Evolutionary conservation across 1,140 invertebrate genomes (phyloP), one percentile per base, ranked within the genome.

Genomic region (Leptonema lineaticorne): DNA sequence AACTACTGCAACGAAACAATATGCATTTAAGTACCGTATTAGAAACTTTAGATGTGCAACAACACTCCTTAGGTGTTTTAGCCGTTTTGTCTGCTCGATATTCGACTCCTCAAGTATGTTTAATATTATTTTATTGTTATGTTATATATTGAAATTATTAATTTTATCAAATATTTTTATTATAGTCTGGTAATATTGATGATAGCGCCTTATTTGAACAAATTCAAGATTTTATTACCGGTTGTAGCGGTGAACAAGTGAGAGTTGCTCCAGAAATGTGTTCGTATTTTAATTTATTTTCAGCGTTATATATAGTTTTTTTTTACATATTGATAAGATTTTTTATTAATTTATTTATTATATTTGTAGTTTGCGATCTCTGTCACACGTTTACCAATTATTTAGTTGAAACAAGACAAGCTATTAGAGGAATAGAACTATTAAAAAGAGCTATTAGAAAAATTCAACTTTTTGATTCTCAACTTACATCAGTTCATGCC

Each of bases 401-500:
- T 75, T 78, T 97, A 68, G 85, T 94, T 6, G 89, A 94, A 75
- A 79, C 87, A 26, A 89, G 92, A 73, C 83, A 89, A 75, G 89
- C 93, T 41, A 87, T 95, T 57, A 83, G 89, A 75, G 96, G 95
- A 11, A 95, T 99, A 37, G 87, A 88, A 75, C 82, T 96, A 18
- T 75, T 98, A 7, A 86, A 87, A 68, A 89, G 88, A 74, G 95
- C 95, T 6, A 95, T 98, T 71, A 86, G 88, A 50, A 97, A 96
- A 79, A 90, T 96, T 69, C 93, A 96, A 77, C 77, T 92, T 1
- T 89, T 88, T 79, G 90, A 94, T 73, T 90, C 91, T 16, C 94
- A 97, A 76, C 80, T 98, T 33, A 98, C 96, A 20, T 92, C 94
- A 1, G 89, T 98, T 73, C 96, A 99, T 81, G 90, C 93, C 6